Conservation (phyloP, 2,797 vertebrate genomes). For the Numenius phaeopus region DNA sequence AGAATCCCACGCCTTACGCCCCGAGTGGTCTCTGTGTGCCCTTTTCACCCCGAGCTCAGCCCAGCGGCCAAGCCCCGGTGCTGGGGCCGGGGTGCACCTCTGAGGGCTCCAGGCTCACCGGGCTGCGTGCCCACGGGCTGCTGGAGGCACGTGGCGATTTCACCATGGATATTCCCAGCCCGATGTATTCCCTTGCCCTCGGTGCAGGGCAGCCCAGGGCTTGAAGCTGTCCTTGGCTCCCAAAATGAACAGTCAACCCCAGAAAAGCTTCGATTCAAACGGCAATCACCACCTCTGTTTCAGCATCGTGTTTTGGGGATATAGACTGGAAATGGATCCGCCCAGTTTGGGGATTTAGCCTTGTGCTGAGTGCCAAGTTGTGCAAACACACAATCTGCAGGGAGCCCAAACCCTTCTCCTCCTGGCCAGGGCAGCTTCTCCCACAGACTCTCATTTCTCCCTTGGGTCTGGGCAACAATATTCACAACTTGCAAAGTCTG, state of each 20-base stretch:
- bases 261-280: background rate
- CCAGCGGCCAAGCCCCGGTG: background rate
- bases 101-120: background rate
- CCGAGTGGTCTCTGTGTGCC: accelerated
- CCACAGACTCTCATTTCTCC: background rate
- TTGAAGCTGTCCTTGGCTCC: background rate
- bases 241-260: background rate
- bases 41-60: background rate
- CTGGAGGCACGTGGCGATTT: accelerated
- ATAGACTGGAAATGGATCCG: background rate
- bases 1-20: accelerated
- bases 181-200: accelerated
- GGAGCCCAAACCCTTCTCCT: background rate
- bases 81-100: accelerated
- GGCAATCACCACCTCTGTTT: background rate
- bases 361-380: background rate
- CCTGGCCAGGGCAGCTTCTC: background rate
- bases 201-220: background rate
- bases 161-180: background rate
- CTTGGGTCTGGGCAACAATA: background rate
- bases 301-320: background rate
- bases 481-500: background rate
- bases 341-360: background rate
- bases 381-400: background rate
- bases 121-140: background rate